Evolutionary conservation across 1,140 invertebrate species (phyloP).

Genomic region (Leptinotarsa texana): DNA sequence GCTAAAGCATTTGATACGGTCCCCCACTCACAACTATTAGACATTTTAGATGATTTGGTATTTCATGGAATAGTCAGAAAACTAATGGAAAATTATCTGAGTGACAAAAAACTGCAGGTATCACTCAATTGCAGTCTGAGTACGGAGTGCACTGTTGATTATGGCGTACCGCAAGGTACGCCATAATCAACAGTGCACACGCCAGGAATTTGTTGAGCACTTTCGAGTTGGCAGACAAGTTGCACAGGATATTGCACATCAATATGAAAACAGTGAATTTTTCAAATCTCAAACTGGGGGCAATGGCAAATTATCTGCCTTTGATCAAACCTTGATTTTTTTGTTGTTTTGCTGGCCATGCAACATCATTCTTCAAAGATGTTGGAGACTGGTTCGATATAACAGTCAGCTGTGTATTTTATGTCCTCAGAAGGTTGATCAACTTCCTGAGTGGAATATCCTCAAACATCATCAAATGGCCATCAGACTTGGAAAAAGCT

Average conservation of each 20-base stretch:
- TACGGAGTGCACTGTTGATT: no score
- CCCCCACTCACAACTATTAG: no score
- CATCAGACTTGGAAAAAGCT: neutral
- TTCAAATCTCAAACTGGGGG: constrained; percentile 1
- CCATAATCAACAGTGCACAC: no score
- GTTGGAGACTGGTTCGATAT: neutral
- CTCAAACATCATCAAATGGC: neutral
- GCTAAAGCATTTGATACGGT: no score
- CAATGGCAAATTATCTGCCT: neutral
- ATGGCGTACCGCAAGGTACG: no score
- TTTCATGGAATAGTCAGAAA: no score
- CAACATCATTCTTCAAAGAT: constrained; percentile 1
- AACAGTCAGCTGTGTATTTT: neutral
- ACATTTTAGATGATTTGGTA: no score
- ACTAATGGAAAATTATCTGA: no score
- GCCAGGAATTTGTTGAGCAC: neutral
- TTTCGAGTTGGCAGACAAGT: neutral
- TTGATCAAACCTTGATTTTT: constrained; percentile 1
- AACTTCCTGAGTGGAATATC: neutral
- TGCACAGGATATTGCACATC: constrained; percentile 2
- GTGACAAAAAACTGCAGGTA: no score
- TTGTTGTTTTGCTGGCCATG: constrained; percentile 3
- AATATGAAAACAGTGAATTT: constrained; percentile 5
- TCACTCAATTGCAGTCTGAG: no score
- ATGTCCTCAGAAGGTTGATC: neutral